Conservation (phyloP, 2,888 invertebrate genomes). For the Noctua fimbriata region DNA sequence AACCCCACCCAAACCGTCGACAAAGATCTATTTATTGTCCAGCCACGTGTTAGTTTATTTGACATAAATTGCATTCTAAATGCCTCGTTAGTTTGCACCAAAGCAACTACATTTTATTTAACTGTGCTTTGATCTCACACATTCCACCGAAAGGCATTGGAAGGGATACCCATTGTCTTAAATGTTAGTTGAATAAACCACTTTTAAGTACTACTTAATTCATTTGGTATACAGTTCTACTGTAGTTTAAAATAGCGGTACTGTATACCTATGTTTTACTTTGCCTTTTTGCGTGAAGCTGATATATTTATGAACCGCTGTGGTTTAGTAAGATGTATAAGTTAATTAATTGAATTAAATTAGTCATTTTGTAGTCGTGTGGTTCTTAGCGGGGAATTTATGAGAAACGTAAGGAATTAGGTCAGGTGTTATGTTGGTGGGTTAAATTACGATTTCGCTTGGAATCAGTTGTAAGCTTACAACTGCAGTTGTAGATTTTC, state of each 20-base stretch:
- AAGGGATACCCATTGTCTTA: constrained; percentile 59
- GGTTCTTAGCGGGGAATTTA: constrained; percentile 8
- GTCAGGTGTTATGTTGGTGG: not conserved
- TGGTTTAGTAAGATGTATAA: constrained; percentile 14
- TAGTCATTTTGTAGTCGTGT: constrained; percentile 15
- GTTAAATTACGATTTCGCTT: not conserved
- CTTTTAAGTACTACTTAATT: constrained; percentile 40
- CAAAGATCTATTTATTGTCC: constrained; percentile 86
- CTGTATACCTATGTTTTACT: constrained; percentile 16
- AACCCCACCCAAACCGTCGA: constrained; percentile 62
- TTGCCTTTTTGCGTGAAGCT: constrained; percentile 24
- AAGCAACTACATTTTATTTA: constrained; percentile 76
- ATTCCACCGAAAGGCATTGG: constrained; percentile 51
- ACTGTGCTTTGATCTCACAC: constrained; percentile 77
- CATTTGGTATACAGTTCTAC: constrained; percentile 25
- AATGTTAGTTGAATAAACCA: constrained; percentile 64
- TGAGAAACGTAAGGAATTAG: constrained; percentile 25
- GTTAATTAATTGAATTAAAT: constrained; percentile 38
- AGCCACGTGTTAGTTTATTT: constrained; percentile 87
- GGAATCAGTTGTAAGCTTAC: not conserved
- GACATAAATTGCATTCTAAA: constrained; percentile 86
- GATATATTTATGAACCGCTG: constrained; percentile 12
- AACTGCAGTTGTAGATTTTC: not conserved
- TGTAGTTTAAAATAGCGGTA: constrained; percentile 38
- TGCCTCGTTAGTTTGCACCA: constrained; percentile 80